phyloP scores from a whole-genome alignment of 2,888 invertebrate species.

The Conistra vaccinii region DNA sequence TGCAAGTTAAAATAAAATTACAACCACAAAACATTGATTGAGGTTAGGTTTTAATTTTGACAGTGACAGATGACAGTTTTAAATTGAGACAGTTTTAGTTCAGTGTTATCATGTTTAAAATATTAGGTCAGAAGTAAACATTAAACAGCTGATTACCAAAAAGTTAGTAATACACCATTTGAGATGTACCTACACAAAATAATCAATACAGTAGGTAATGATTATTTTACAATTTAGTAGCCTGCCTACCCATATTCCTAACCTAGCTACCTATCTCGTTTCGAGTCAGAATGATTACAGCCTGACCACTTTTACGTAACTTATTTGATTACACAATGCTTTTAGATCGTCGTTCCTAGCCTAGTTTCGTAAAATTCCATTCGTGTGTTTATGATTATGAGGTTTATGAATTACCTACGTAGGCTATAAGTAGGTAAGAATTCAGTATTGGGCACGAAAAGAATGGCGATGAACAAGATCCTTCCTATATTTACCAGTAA shows the following conservation, averaged over 20 bases:
- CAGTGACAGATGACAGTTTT: background rate
- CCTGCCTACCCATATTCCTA: background rate
- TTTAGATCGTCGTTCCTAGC: background rate
- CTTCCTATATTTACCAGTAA: background rate
- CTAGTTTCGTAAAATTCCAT: background rate
- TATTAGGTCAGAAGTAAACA: constrained; percentile 4
- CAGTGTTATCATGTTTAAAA: constrained; percentile 13
- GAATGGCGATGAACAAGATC: background rate
- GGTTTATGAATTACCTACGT: background rate
- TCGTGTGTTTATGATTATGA: background rate
- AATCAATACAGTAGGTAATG: too few relatives aligned
- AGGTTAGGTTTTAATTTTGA: constrained; percentile 20
- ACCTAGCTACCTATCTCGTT: background rate
- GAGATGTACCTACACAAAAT: background rate
- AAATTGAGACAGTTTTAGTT: background rate
- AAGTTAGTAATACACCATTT: background rate
- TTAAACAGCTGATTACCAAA: constrained; percentile 14
- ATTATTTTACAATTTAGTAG: too few relatives aligned
- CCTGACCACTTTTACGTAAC: background rate
- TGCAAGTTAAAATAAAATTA: constrained; percentile 1
- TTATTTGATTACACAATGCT: constrained; percentile 1
- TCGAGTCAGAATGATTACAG: background rate
- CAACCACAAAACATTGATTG: constrained; percentile 4
- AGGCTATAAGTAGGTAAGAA: too few relatives aligned
- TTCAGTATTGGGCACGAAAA: too few relatives aligned